Conservation (phyloP, 2,797 vertebrate genomes). For the Onychomys torridus region DNA sequence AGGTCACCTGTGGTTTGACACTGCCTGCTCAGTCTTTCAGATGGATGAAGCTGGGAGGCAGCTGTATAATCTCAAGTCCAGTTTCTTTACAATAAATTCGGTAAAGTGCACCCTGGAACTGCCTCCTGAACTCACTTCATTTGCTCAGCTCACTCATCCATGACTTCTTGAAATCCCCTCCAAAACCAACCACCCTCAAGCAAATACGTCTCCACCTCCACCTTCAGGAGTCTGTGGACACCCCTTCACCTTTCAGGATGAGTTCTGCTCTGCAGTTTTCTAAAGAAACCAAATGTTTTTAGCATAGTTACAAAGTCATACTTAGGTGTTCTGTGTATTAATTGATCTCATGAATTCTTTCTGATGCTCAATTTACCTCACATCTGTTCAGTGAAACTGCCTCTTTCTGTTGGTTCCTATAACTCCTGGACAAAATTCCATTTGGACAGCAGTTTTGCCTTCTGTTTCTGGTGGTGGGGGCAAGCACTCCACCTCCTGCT, state of each 20-base stretch:
- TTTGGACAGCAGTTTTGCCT: not conserved
- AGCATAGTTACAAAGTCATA: not conserved
- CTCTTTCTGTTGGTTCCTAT: not conserved
- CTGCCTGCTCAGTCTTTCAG: not conserved
- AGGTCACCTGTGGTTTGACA: not conserved
- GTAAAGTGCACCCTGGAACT: not conserved
- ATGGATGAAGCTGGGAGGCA: not conserved
- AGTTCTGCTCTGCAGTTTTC: not conserved
- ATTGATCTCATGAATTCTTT: not conserved
- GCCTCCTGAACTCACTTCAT: not conserved
- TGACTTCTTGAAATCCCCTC: conserved; percentile 25
- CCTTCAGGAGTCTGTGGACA: not conserved
- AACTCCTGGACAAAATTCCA: not conserved
- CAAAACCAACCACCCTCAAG: not conserved
- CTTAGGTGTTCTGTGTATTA: not conserved
- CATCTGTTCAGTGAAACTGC: not conserved
- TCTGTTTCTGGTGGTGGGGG: not conserved
- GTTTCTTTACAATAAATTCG: not conserved
- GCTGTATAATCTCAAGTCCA: not conserved
- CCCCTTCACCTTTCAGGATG: not conserved
- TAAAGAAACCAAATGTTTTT: not conserved
- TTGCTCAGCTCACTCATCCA: not conserved
- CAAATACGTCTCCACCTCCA: not conserved
- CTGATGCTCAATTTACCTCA: not conserved
- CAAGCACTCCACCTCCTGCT: not conserved